Evolutionary conservation across 2,113 vertebrate genomes (phyloP).

Genomic region (Apodemus speciosus): DNA sequence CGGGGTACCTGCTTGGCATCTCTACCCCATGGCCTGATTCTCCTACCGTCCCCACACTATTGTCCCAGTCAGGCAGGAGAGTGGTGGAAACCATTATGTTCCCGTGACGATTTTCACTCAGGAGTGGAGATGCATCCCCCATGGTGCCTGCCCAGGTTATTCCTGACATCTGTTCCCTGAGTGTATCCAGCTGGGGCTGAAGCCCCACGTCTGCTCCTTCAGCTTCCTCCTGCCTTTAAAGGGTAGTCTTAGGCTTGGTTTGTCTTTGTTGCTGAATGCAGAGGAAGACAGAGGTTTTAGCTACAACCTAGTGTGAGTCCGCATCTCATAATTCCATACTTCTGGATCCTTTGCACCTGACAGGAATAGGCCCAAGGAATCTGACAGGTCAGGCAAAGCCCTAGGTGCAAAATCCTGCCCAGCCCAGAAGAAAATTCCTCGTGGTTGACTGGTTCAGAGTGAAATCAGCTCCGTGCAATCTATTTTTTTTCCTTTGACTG

Average conservation of each 20-base stretch:
- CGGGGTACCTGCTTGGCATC: neutral
- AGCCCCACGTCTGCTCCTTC: neutral
- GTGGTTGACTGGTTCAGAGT: neutral
- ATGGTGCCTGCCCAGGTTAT: neutral
- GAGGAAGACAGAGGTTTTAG: conserved; percentile 49
- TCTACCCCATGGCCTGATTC: neutral
- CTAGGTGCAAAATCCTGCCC: neutral
- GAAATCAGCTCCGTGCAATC: neutral
- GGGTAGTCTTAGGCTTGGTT: conserved; percentile 38
- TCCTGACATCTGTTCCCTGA: conserved; percentile 17
- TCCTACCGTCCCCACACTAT: neutral
- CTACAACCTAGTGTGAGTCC: conserved; percentile 46
- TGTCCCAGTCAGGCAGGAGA: neutral
- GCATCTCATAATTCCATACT: conserved; percentile 7
- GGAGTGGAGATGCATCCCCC: neutral
- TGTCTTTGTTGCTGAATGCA: conserved; percentile 46
- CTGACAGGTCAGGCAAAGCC: conserved; percentile 49
- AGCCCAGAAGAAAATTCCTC: neutral
- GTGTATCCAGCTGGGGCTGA: neutral
- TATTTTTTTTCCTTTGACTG: neutral
- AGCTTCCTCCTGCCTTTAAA: conserved; percentile 30
- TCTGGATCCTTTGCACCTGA: conserved; percentile 56
- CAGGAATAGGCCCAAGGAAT: conserved; percentile 52
- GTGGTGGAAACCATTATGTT: neutral
- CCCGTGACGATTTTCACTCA: neutral